A percentile compares a stretch with the other conserved stretches of the same genome.
These are phyloP conservation scores for Gymnocephalus cernua DNA, from an alignment of 2,113 vertebrate species.

Conservation along the genomic window DNA sequence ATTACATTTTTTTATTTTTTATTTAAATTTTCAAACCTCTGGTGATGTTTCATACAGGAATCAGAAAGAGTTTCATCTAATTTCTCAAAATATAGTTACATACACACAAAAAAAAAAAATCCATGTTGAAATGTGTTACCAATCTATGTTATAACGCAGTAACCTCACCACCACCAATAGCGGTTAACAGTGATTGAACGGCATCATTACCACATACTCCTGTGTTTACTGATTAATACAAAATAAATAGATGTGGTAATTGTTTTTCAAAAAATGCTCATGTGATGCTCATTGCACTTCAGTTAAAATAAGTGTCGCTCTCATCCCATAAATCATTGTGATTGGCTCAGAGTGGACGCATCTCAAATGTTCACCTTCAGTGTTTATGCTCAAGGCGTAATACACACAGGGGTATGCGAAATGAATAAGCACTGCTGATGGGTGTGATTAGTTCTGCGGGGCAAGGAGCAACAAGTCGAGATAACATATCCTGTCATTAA, in stretches of 20 bases:
- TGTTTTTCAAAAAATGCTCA: background rate
- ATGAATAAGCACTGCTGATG: background rate
- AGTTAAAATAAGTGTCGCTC: slow-evolving; percentile 42
- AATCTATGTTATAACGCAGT: slow-evolving; percentile 46
- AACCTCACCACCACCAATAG: slow-evolving; percentile 38
- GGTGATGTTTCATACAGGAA: slow-evolving; percentile 36
- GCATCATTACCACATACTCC: slow-evolving; percentile 17
- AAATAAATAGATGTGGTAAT: slow-evolving; percentile 20
- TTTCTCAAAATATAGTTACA: slow-evolving; percentile 49
- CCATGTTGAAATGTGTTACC: slow-evolving; percentile 36
- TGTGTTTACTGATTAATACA: slow-evolving; percentile 43
- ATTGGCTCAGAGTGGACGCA: background rate
- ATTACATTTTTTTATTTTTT: slow-evolving; percentile 47
- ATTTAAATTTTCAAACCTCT: slow-evolving; percentile 36
- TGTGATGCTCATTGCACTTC: slow-evolving; percentile 9
- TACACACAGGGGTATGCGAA: slow-evolving; percentile 47
- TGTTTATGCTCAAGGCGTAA: slow-evolving; percentile 42
- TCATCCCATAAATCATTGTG: slow-evolving; percentile 23
- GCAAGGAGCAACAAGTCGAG: slow-evolving; percentile 23
- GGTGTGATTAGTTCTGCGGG: slow-evolving; percentile 24
- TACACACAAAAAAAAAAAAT: slow-evolving; percentile 42
- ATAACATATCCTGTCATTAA: slow-evolving; percentile 21
- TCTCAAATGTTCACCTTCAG: slow-evolving; percentile 24
- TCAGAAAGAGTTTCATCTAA: slow-evolving; percentile 30
- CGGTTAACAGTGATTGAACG: slow-evolving; percentile 11